Base-by-base conservation (phyloP, 2,888 invertebrate species). In the Eupithecia tripunctaria region DNA sequence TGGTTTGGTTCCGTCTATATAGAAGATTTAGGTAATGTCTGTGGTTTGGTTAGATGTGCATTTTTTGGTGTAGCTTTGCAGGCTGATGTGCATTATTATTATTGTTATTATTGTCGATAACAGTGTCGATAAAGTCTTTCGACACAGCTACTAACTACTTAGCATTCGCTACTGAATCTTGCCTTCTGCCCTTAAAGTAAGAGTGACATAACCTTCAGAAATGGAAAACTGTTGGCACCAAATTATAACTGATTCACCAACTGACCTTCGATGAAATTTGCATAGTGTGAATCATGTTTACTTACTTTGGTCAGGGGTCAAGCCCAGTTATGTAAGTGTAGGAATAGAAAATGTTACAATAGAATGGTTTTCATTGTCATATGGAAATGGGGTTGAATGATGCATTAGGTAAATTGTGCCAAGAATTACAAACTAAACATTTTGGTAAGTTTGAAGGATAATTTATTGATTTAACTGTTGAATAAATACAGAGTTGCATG, bases 231-330 rank as follows among this genome's bases (percentile, higher is more conserved):
- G 72, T 76, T 81, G 77, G 67, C 72, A 79, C 73, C 80, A 60
- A 56, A 25, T 56, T 25, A 56, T 60, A 60, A 76, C 76, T 78
- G 78, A 79, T 64, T 79, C 78, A 77, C 72, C 72, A 72, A 66
- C 36, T 78, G 79, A 76, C 86, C 84, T 84, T 84, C 80, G 79
- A 29, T 66, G 76, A 74, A 77, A 74, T 76, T 79, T 77, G 75
- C 78, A 79, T 80, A 78, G 78, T 81, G 63, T 76, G 78, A 81
- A 80, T 82, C 76, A 72, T 78, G 76, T 76, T 76, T 70, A 74
- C 78, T 78, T 72, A 79, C 77, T 76, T 76, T 79, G 74, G 81
- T 81, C 80, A 81, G 74, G 78, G 79, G 83, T 84, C 82, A 82
- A 76, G 77, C 76, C 51, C 63, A 65, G 70, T 79, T 80, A 72